Conservation (phyloP, 2,888 invertebrate genomes). For the Ametastegia equiseti region DNA sequence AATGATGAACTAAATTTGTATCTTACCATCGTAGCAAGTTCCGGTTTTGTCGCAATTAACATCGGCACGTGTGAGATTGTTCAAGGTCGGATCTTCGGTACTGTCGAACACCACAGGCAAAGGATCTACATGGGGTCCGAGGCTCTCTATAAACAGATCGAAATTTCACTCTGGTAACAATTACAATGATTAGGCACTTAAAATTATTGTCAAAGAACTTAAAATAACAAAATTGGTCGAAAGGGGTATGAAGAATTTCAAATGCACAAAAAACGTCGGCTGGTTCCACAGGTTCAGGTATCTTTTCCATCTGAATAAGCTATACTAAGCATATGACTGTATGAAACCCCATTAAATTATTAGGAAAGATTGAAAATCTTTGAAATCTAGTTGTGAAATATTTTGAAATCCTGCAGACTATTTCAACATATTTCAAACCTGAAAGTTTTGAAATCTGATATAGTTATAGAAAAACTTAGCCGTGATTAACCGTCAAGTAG, state of each 20-base stretch:
- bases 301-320: too few relatives aligned
- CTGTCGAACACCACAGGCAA: conserved; percentile 88
- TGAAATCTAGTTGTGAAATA: not conserved
- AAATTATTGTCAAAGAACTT: conserved; percentile 51
- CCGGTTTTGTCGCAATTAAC: conserved; percentile 96
- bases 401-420: not conserved
- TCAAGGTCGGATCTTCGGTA: conserved; percentile 85
- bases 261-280: too few relatives aligned
- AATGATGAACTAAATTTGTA: not conserved
- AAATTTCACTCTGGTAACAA: not conserved
- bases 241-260: not conserved
- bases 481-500: too few relatives aligned
- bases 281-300: too few relatives aligned
- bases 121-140: conserved; percentile 76
- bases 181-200: too few relatives aligned
- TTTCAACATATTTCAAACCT: not conserved
- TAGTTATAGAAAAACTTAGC: not conserved
- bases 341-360: too few relatives aligned
- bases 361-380: conserved; percentile 21
- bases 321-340: too few relatives aligned
- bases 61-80: conserved; percentile 86
- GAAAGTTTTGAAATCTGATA: not conserved
- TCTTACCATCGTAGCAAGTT: conserved; percentile 94
- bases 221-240: conserved; percentile 49
- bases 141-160: conserved; percentile 77